Percentiles rank a stretch among this genome's conserved stretches.
phyloP scores from a whole-genome alignment of 1,140 invertebrate species.

The Stegodyphus mimosarum region DNA sequence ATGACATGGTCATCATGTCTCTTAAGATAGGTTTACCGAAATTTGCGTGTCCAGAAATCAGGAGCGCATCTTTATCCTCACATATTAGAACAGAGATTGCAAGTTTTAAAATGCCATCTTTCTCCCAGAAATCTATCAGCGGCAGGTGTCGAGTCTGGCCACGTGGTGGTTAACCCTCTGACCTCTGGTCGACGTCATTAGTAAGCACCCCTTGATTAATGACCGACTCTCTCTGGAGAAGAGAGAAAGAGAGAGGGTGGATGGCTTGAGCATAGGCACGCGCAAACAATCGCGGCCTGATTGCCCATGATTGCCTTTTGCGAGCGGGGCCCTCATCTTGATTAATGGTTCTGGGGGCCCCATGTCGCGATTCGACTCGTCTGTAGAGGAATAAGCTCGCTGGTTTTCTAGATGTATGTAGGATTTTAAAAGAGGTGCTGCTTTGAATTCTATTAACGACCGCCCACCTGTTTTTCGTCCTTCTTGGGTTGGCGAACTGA shows the following conservation, averaged over 20 bases:
- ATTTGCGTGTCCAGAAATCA: too few relatives aligned
- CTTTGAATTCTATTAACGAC: not conserved
- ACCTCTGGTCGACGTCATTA: slow-evolving; percentile 47
- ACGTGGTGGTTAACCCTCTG: slow-evolving; percentile 46
- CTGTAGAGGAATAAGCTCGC: not conserved
- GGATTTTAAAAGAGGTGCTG: not conserved
- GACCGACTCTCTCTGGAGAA: not conserved
- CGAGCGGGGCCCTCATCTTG: not conserved
- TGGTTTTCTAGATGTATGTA: too few relatives aligned
- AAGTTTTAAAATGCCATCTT: slow-evolving; percentile 56
- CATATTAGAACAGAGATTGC: too few relatives aligned
- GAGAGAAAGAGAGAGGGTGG: not conserved
- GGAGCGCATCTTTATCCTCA: too few relatives aligned
- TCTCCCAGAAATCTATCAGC: slow-evolving; percentile 33
- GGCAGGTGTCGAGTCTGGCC: slow-evolving; percentile 47
- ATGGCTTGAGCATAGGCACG: slow-evolving; percentile 2
- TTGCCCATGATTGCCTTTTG: slow-evolving; percentile 30
- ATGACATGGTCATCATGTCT: too few relatives aligned
- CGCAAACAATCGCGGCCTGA: slow-evolving; percentile 55
- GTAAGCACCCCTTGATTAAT: slow-evolving; percentile 52
- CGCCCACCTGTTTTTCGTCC: too few relatives aligned
- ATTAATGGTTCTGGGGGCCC: slow-evolving; percentile 27
- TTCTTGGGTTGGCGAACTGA: too few relatives aligned
- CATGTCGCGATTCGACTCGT: not conserved
- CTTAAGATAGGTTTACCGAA: too few relatives aligned